Evolutionary conservation across 1,140 invertebrate species (phyloP).

Genomic region (Drosophila sulfurigaster): DNA sequence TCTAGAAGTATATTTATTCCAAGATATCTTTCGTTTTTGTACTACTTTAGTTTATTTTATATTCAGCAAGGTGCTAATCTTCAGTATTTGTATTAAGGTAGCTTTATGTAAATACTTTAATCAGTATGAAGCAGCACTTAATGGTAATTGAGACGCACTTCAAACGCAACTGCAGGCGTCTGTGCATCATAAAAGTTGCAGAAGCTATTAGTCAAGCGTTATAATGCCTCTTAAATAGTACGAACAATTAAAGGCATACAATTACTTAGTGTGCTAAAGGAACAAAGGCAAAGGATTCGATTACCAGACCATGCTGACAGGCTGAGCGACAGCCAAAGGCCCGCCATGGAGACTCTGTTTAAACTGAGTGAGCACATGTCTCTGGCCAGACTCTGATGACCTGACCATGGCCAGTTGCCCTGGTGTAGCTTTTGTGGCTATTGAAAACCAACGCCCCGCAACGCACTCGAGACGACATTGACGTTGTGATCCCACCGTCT

Average conservation of each 20-base stretch:
- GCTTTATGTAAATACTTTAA: background rate
- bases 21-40: constrained; percentile 15
- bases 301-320: constrained; percentile 54
- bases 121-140: background rate
- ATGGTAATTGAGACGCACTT: background rate
- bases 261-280: constrained; percentile 23
- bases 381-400: constrained; percentile 2
- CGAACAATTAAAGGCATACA: constrained; percentile 61
- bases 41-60: background rate
- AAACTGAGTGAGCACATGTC: constrained; percentile 13
- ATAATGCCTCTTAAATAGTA: constrained; percentile 51
- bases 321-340: constrained; percentile 22
- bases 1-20: no score
- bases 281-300: constrained; percentile 44
- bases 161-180: constrained; percentile 1
- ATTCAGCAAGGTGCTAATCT: background rate
- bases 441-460: constrained; percentile 42
- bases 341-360: background rate
- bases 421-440: constrained; percentile 40
- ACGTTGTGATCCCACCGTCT: constrained; percentile 27
- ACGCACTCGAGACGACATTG: constrained; percentile 41
- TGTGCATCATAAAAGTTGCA: background rate
- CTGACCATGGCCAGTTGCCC: constrained; percentile 1
- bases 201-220: constrained; percentile 41
- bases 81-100: background rate